Conservation (phyloP, 2,113 vertebrate species). For the Gobius niger region DNA sequence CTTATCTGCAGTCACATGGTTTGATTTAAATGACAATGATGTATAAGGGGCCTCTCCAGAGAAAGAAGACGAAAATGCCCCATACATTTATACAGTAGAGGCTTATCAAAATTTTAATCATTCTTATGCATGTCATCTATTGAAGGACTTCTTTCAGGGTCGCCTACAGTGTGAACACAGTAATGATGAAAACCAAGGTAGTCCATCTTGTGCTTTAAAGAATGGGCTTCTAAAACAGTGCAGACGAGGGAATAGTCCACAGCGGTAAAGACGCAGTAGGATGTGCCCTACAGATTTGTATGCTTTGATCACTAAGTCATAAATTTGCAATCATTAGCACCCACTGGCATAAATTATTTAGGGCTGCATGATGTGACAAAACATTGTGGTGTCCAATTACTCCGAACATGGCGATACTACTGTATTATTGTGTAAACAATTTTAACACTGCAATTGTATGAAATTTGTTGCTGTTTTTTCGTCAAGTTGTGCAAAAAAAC, state of each 20-base stretch:
- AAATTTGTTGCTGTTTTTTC: too few species aligned
- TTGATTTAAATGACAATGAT: constrained; percentile 57
- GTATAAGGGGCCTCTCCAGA: constrained; percentile 37
- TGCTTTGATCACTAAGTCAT: too few species aligned
- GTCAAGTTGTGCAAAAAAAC: too few species aligned
- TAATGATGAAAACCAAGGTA: background rate
- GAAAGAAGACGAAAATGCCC: constrained; percentile 3
- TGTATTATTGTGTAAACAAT: too few species aligned
- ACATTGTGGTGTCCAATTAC: too few species aligned
- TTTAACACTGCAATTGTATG: too few species aligned
- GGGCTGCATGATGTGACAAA: too few species aligned
- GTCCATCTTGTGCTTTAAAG: background rate
- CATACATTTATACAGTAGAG: constrained; percentile 5
- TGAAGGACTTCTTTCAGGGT: background rate
- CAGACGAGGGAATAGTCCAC: background rate
- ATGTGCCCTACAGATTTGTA: too few species aligned
- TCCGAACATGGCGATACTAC: too few species aligned
- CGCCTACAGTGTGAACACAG: background rate
- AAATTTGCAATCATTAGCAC: too few species aligned
- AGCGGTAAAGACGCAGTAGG: background rate
- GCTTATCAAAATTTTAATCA: background rate
- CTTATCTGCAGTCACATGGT: constrained; percentile 45
- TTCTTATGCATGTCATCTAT: background rate
- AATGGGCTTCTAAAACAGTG: background rate
- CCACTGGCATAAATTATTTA: too few species aligned